These are phyloP conservation scores for Proteles cristata DNA, from an alignment of 2,113 vertebrate species.

Conservation along the genomic window DNA sequence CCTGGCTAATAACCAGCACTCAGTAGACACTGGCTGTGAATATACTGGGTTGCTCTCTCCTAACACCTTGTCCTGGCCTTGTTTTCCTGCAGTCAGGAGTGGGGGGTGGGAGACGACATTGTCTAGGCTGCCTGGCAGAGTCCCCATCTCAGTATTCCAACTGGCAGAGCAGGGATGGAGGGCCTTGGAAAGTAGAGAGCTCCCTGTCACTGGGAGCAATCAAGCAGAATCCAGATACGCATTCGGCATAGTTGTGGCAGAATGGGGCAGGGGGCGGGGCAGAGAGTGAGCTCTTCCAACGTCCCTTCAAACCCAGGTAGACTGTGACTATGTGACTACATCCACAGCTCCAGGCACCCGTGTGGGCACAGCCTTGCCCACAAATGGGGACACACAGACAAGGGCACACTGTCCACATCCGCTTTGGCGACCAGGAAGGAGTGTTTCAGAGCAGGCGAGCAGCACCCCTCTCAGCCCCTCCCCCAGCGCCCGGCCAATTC, in stretches of 20 bases:
- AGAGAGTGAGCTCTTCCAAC: background rate
- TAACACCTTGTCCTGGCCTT: background rate
- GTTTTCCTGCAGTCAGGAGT: background rate
- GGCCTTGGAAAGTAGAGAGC: background rate
- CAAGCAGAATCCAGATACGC: background rate
- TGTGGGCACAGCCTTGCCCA: background rate
- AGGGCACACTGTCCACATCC: background rate
- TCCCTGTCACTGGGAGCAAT: background rate
- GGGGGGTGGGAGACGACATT: background rate
- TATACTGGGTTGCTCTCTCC: background rate
- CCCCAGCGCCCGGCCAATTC: background rate
- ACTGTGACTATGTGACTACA: background rate
- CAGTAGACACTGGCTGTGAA: background rate
- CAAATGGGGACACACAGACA: background rate
- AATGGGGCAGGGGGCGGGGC: background rate
- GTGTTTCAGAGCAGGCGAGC: background rate
- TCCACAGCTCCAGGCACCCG: background rate
- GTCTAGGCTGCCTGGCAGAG: background rate
- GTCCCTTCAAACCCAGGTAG: background rate
- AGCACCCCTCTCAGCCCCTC: background rate
- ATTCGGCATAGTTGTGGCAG: background rate
- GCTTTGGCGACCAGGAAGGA: background rate
- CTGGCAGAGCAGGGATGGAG: background rate
- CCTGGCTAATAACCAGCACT: background rate
- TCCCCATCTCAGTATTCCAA: background rate